Base-by-base conservation (phyloP, 2,113 vertebrate genomes). In the Opisthocomus hoazin region DNA sequence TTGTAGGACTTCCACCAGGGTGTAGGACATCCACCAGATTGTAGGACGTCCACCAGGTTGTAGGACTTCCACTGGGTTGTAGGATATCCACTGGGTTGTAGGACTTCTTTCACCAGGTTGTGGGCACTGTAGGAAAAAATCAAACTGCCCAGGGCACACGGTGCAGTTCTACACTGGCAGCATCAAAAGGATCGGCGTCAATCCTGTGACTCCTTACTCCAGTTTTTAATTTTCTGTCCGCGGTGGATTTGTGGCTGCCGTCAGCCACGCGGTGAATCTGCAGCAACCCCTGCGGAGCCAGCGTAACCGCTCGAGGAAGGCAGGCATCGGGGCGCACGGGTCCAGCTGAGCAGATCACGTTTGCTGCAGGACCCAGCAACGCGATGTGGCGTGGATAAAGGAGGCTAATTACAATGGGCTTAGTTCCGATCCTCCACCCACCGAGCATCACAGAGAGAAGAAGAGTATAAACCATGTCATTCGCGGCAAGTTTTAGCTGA, bases 161-260 rank as follows among this genome's bases (percentile, higher is more conserved):
- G 58, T 5, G 70, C 5, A 29, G 41, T 73, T 54, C 71, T 17
- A 5, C 5, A 15, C 11, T 15, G 20, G 76, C 66, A 32, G 90
- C 51, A 69, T 65, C 79, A 84, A 80, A 46, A 71, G 88, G 57
- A 53, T 15, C 68, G 88, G 34, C 78, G 60, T 32, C 92, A 69
- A 73, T 43, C 66, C 86, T 61, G 83, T 34, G 81, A 60, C 50
- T 29, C 1, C 70, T 37, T 76, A 45, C 79, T 65, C 54, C 22
- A 51, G 20, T 41, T 88, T 86, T 83, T 57, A 11, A 90, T 95
- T 92, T 92, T 69, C 70, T 29, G 27, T 3, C 8, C 10, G 1
- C 65, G 0, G 17, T 45, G 90, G 92, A 60, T 94, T 88, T 80
- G 82, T 65, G 43, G 90, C 90, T 93, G 86, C 82, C 74, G 64